Evolutionary conservation across 2,888 invertebrate species (phyloP).

Genomic region (Polydrusus cervinus): DNA sequence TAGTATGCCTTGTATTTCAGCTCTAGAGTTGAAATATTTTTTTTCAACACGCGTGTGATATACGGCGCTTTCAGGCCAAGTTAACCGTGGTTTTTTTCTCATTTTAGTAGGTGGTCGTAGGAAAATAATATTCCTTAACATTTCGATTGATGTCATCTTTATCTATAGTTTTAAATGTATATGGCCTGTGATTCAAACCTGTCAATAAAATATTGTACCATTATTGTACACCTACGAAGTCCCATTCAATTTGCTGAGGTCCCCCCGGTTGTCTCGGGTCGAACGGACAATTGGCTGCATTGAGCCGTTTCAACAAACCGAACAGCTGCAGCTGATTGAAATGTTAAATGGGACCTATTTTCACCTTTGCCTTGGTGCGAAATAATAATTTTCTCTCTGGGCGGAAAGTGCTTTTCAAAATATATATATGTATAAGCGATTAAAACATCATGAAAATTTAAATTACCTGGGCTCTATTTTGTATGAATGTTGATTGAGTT

Average conservation of each 20-base stretch:
- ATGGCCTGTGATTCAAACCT: not conserved
- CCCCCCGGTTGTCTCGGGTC: conserved; percentile 36
- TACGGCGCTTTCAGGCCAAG: too few species aligned
- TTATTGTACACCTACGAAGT: conserved; percentile 15
- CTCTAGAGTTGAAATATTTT: too few species aligned
- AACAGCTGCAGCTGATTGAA: conserved; percentile 50
- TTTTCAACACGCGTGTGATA: too few species aligned
- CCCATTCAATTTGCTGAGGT: conserved; percentile 28
- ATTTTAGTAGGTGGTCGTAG: too few species aligned
- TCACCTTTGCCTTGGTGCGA: conserved; percentile 45
- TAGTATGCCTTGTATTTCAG: too few species aligned
- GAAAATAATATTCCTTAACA: too few species aligned
- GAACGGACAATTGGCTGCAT: conserved; percentile 46
- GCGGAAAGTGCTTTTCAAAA: conserved; percentile 10
- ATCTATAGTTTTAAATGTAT: too few species aligned
- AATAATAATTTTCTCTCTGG: conserved; percentile 38
- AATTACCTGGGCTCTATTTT: conserved; percentile 5
- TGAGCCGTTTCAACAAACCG: conserved; percentile 37
- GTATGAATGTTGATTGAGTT: conserved; percentile 1
- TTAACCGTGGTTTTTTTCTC: too few species aligned
- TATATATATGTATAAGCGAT: conserved; percentile 20
- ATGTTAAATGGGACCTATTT: conserved; percentile 43
- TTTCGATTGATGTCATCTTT: too few species aligned
- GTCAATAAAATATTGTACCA: conserved; percentile 36
- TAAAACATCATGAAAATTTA: conserved; percentile 13